phyloP scores from a whole-genome alignment of 2,797 vertebrate species.

The Melanotaenia boesemani region DNA sequence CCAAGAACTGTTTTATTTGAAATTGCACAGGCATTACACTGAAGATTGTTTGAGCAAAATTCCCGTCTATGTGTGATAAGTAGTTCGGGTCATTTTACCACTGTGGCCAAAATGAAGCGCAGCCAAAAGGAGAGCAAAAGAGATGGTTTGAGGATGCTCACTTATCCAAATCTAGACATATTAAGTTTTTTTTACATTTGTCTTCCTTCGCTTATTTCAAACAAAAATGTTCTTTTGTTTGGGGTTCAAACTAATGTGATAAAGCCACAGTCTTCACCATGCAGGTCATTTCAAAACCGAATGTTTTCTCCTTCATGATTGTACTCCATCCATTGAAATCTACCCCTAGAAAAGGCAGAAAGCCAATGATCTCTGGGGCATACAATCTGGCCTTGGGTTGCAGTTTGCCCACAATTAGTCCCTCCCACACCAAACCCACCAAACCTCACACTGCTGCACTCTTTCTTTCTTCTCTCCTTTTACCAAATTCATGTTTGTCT shows the following conservation, averaged over 20 bases:
- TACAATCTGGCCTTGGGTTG: conserved; percentile 63
- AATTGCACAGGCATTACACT: conserved; percentile 36
- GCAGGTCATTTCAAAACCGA: conserved; percentile 55
- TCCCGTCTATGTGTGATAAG: conserved; percentile 52
- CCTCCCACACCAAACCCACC: conserved; percentile 50
- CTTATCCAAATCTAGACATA: conserved; percentile 37
- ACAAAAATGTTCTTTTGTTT: conserved; percentile 48
- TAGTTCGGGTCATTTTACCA: conserved; percentile 41
- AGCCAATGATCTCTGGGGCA: conserved; percentile 63
- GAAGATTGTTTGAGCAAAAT: conserved; percentile 46
- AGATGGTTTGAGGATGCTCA: conserved; percentile 31
- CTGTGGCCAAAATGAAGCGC: conserved; percentile 32
- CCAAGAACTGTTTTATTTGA: conserved; percentile 64
- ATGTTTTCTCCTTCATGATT: conserved; percentile 37
- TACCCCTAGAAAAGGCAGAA: conserved; percentile 36
- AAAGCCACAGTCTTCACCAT: conserved; percentile 45
- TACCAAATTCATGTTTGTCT: conserved; percentile 68
- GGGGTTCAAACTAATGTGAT: conserved; percentile 50
- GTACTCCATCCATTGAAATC: conserved; percentile 27
- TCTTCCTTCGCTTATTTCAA: conserved; percentile 41
- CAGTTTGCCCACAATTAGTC: conserved; percentile 29
- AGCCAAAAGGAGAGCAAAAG: conserved; percentile 23
- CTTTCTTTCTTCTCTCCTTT: conserved; percentile 43
- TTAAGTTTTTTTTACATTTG: conserved; percentile 42
- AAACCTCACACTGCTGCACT: conserved; percentile 61